Evolutionary conservation across 2,888 invertebrate species (phyloP), one percentile per base, ranked within the genome.

Genomic region (Drosophila austrosaltans): DNA sequence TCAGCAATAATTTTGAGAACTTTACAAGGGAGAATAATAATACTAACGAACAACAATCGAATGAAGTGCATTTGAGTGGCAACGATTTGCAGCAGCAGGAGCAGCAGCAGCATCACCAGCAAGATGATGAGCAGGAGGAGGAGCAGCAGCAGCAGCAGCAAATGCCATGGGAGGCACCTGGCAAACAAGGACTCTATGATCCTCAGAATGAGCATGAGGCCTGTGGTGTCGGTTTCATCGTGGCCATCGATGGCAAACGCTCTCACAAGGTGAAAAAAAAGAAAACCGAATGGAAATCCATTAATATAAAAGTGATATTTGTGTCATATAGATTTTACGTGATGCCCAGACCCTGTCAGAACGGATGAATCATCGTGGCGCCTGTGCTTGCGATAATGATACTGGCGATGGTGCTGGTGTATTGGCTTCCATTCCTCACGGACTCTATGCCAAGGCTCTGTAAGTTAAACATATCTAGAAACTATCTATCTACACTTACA

Each of bases 341-440:
- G 98, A 99, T 96, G 98, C 99, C 64, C 96, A 98, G 93, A 96
- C 95, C 82, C 95, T 99, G 93, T 96, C 99, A 72, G 96, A 96
- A 92, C 96, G 99, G 90, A 99, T 99, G 99, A 98, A 98, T 94
- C 99, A 99, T 93, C 96, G 99, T 80, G 99, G 99, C 89, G 99
- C 99, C 61, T 99, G 98, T 93, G 98, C 98, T 53, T 98, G 99
- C 93, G 99, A 99, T 94, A 99, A 99, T 93, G 98, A 99, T 93
- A 98, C 99, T 63, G 99, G 99, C 69, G 99, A 99, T 93, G 99
- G 99, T 76, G 99, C 99, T 75, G 99, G 99, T 67, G 97, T 99
- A 72, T 94, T 99, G 91, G 97, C 97, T 76, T 98, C 98, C 88
- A 98, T 99, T 91, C 99, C 99, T 54, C 98, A 99, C 93, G 95